These are phyloP conservation scores for Emydura subglobosa DNA, from an alignment of 2,113 vertebrate species.

Conservation along the genomic window DNA sequence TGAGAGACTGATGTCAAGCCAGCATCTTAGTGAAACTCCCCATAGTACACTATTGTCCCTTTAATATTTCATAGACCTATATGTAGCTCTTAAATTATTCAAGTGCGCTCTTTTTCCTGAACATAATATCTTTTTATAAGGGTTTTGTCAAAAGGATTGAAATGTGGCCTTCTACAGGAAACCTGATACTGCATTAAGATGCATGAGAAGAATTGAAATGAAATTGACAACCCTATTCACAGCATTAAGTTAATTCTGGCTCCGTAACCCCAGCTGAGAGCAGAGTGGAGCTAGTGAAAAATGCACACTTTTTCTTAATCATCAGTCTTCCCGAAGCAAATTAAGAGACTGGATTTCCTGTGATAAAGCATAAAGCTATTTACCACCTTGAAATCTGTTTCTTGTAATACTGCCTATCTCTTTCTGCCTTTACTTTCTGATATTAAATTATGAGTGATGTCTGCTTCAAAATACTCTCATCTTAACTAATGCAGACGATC, in stretches of 20 bases:
- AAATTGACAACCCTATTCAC: not conserved
- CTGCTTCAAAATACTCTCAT: not conserved
- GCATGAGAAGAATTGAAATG: slow-evolving; percentile 9
- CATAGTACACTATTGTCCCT: slow-evolving; percentile 30
- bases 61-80: slow-evolving; percentile 74
- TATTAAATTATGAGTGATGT: not conserved
- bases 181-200: slow-evolving; percentile 23
- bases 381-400: not conserved
- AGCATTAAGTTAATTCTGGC: not conserved
- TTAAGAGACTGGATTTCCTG: not conserved
- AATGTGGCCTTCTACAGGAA: slow-evolving; percentile 32
- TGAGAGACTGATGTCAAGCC: slow-evolving; percentile 9
- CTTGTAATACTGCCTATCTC: not conserved
- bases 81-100: slow-evolving; percentile 75
- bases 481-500: not conserved
- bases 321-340: not conserved
- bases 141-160: slow-evolving; percentile 51
- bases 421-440: not conserved
- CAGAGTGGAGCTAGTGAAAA: not conserved
- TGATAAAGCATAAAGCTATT: not conserved
- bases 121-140: slow-evolving; percentile 18
- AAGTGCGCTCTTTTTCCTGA: slow-evolving; percentile 38
- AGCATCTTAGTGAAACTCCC: slow-evolving; percentile 35
- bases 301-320: not conserved
- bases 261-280: not conserved